Conservation (phyloP, 2,113 vertebrate genomes). For the Menidia beryllina region DNA sequence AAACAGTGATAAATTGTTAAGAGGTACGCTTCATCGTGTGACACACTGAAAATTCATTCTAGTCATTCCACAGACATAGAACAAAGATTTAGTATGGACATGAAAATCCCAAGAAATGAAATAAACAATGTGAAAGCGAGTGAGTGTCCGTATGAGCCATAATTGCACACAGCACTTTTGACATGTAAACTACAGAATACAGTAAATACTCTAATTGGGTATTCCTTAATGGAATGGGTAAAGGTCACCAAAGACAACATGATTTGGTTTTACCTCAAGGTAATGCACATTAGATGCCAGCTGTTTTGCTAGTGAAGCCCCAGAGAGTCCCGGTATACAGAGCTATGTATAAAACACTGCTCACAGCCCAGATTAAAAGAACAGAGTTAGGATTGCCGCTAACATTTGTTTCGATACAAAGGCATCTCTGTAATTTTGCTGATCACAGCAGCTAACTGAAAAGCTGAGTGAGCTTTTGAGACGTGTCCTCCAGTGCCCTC, state of each 20-base stretch:
- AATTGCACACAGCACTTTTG: neutral
- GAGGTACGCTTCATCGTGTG: conserved; percentile 35
- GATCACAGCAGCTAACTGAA: conserved; percentile 29
- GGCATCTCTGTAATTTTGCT: conserved; percentile 18
- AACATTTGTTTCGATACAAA: conserved; percentile 19
- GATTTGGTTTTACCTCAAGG: conserved; percentile 15
- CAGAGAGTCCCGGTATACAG: conserved; percentile 4
- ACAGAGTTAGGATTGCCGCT: neutral
- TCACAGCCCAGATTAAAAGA: conserved; percentile 21
- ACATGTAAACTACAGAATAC: no score
- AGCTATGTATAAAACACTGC: conserved; percentile 7
- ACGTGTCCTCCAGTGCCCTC: conserved; percentile 52
- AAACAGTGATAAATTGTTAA: conserved; percentile 66
- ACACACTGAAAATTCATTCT: conserved; percentile 28
- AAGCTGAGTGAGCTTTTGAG: conserved; percentile 26
- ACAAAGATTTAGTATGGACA: neutral
- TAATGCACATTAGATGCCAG: conserved; percentile 23
- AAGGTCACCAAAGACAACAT: neutral
- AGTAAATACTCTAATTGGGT: neutral
- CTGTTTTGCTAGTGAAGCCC: conserved; percentile 10
- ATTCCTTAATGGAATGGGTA: no score
- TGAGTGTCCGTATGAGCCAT: neutral
- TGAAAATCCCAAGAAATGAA: neutral
- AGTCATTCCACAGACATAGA: conserved; percentile 19
- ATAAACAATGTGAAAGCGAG: neutral